Base-by-base conservation (phyloP, 2,888 invertebrate species). In the Eurois occulta region DNA sequence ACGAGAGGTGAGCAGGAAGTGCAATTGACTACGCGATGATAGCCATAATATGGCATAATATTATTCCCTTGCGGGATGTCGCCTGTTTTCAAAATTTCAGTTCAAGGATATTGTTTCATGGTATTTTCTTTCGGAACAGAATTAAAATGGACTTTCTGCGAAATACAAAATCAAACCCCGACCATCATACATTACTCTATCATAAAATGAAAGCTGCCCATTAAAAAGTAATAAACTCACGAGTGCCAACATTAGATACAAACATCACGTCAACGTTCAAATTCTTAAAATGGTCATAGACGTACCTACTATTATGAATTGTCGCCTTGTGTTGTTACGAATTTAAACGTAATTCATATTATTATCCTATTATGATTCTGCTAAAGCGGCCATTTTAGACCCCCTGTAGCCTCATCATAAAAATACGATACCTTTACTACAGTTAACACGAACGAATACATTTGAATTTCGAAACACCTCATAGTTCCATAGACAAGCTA, bases 401-500 rank as follows among this genome's bases (percentile, higher is more conserved):
- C n/a, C n/a, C 13, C 5, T 43, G 28, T 66, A 66, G 35, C 28
- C 13, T n/a, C 48, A 21, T 52, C 65, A 81, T 18, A 58, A 18
- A 81, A 16, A 21, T n/a, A 75, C 55, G 32, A 78, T 32, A 58
- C 46, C 35, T 38, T 24, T 35, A 4, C 48, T 48, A 41, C 64
- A 81, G 64, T 77, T 28, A 35, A 68, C 46, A 55, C 38, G 38
- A 55, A 62, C 48, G 65, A 65, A 64, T 38, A 46, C 55, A 77
- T 81, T 78, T 67, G 67, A 84, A 84, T 83, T 84, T 72, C 84
- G 79, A 71, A 81, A 83, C 66, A 84, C 62, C 62, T 72, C 76
- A 28, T 48, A 35, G n/a, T 67, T 43, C 52, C 85, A 85, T 81
- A 85, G 81, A 76, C 81, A 72, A 85, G 55, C 64, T 72, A 69